A percentile compares a stretch with the other conserved stretches of the same genome.
Evolutionary conservation across 2,113 vertebrate species (phyloP).

Genomic region (Spilogale gracilis): DNA sequence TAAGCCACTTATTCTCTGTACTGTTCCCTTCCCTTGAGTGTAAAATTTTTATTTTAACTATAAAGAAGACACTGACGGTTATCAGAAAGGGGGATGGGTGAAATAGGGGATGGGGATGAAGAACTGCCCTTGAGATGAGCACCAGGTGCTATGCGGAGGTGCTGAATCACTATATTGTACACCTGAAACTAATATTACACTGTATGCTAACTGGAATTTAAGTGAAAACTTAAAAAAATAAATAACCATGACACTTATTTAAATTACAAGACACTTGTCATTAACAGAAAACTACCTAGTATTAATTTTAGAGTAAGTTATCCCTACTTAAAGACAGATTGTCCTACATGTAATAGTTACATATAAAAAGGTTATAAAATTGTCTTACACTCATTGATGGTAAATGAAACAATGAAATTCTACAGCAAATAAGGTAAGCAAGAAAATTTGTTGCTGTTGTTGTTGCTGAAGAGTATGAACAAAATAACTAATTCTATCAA

Average conservation of each 20-base stretch:
- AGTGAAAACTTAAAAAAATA: neutral
- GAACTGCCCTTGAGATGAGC: neutral
- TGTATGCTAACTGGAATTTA: neutral
- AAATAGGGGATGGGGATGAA: neutral
- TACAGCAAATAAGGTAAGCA: neutral
- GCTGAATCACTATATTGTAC: neutral
- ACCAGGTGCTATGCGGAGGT: neutral
- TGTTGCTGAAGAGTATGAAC: neutral
- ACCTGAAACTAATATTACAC: neutral
- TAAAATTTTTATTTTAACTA: neutral
- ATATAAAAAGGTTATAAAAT: neutral
- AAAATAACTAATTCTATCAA: neutral
- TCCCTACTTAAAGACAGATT: neutral
- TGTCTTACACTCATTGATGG: neutral
- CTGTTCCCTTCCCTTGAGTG: neutral
- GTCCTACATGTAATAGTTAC: neutral
- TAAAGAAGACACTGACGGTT: neutral
- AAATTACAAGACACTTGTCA: neutral
- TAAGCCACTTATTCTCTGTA: neutral
- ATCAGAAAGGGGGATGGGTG: neutral
- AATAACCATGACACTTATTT: neutral
- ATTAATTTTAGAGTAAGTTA: conserved; percentile 8
- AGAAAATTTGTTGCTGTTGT: neutral
- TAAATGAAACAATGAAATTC: neutral
- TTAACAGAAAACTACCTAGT: neutral